Conservation (phyloP, 1,140 invertebrate species). For the Lordiphosa mommai region DNA sequence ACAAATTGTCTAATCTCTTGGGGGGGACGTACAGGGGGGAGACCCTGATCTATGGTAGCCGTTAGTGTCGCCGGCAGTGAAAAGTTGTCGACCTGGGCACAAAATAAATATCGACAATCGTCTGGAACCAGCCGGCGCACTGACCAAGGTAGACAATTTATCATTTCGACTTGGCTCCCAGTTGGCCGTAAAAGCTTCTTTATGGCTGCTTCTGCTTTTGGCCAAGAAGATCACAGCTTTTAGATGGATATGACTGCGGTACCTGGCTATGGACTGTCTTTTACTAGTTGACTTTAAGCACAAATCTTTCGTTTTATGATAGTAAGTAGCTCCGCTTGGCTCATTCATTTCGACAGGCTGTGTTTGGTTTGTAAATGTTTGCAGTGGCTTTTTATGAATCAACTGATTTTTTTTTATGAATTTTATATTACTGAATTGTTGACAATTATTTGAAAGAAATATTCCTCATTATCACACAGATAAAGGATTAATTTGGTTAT, state of each 20-base stretch:
- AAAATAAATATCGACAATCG: conserved; percentile 46
- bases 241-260: background rate
- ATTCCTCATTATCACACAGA: no score
- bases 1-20: conserved; percentile 72
- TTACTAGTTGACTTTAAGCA: conserved; percentile 1
- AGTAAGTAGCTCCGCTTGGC: background rate
- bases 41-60: conserved; percentile 59
- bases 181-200: conserved; percentile 65
- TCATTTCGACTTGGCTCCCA: conserved; percentile 41
- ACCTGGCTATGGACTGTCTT: conserved; percentile 12
- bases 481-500: no score
- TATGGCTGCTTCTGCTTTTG: conserved; percentile 62
- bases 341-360: no score
- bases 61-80: conserved; percentile 55
- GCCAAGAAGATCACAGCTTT: background rate
- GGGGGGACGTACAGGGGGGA: background rate
- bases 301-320: conserved; percentile 44
- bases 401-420: conserved; percentile 21
- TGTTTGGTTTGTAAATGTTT: background rate
- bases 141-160: conserved; percentile 59
- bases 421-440: no score
- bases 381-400: conserved; percentile 2
- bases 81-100: conserved; percentile 59
- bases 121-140: conserved; percentile 37
- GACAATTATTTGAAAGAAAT: no score